These are phyloP conservation scores for Hydrozoanthus gracilis DNA, from an alignment of 92 coral and sea anemone genomes.

Conservation along the genomic window DNA sequence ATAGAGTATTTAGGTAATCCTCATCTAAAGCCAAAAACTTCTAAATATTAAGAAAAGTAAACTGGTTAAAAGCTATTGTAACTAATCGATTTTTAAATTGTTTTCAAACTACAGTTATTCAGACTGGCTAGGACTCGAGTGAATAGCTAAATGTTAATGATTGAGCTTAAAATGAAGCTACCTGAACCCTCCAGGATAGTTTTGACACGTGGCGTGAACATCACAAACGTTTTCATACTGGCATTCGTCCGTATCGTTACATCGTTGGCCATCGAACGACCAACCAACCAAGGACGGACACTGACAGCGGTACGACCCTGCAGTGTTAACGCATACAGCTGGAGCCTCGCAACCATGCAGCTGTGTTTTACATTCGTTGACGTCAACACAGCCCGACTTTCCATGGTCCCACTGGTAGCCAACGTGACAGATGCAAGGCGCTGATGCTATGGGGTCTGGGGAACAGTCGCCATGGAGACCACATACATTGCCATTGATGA, in stretches of 20 bases:
- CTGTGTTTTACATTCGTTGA: conserved; percentile 37
- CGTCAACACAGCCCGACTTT: not conserved
- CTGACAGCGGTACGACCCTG: conserved; percentile 64
- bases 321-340: conserved; percentile 60
- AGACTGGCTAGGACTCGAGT: no score
- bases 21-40: no score
- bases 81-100: no score
- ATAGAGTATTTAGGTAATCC: no score
- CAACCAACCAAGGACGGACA: conserved; percentile 70
- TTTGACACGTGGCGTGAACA: conserved; percentile 45
- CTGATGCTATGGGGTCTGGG: conserved; percentile 9
- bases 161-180: not conserved
- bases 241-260: conserved; percentile 57
- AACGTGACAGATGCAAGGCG: conserved; percentile 58
- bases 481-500: conserved; percentile 49
- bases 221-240: conserved; percentile 47
- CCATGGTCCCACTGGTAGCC: conserved; percentile 60
- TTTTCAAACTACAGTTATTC: no score
- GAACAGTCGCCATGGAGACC: conserved; percentile 62
- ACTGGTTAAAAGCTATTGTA: no score
- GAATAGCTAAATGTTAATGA: no score
- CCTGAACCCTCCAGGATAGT: conserved; percentile 64
- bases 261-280: conserved; percentile 70
- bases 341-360: conserved; percentile 58
- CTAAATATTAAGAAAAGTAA: no score